Percentiles rank a stretch among this genome's conserved stretches.
phyloP scores from a whole-genome alignment of 2,888 invertebrate species.

The Orgyia antiqua region DNA sequence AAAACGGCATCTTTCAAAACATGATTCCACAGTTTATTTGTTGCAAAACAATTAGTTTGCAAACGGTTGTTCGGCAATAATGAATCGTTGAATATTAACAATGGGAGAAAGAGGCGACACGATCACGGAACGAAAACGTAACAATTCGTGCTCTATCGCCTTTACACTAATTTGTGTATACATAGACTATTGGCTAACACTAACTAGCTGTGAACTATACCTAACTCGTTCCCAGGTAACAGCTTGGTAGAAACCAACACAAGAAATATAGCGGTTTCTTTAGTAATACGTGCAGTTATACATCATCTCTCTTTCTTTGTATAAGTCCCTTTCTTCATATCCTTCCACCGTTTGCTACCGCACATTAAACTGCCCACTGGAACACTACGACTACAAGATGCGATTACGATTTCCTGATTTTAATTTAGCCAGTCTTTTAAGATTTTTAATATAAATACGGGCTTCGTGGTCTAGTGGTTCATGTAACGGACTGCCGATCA shows the following conservation, averaged over 20 bases:
- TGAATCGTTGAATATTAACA: slow-evolving; percentile 23
- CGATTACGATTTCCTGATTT: too few species aligned
- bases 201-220: not conserved
- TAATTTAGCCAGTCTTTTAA: too few species aligned
- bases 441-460: too few species aligned
- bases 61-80: slow-evolving; percentile 14
- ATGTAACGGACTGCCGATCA: too few species aligned
- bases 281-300: not conserved
- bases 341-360: too few species aligned
- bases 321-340: too few species aligned
- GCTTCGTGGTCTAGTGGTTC: too few species aligned
- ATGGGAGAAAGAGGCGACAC: slow-evolving; percentile 17
- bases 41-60: slow-evolving; percentile 10
- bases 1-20: slow-evolving; percentile 11
- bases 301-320: not conserved
- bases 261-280: not conserved
- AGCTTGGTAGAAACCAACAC: too few species aligned
- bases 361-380: too few species aligned
- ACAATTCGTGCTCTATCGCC: slow-evolving; percentile 16
- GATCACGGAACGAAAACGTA: slow-evolving; percentile 8
- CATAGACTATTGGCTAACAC: not conserved
- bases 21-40: slow-evolving; percentile 7
- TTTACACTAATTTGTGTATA: slow-evolving; percentile 3
- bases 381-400: too few species aligned
- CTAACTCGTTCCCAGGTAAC: too few species aligned